A percentile compares a stretch with the other conserved stretches of the same genome.
Conservation (phyloP, 2,888 invertebrate genomes). For the Agrilus mali region DNA sequence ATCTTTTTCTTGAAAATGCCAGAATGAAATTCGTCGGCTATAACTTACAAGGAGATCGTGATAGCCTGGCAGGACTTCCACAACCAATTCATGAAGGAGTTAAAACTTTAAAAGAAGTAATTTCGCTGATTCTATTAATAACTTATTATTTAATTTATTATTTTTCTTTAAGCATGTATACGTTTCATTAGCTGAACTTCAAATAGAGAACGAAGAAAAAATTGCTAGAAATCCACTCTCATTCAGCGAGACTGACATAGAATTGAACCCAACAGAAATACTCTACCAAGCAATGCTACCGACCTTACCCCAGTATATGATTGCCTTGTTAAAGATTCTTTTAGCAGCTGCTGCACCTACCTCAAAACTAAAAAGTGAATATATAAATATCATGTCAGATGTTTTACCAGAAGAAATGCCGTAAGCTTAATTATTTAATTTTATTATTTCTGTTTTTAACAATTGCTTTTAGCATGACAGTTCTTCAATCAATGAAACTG, state of each 20-base stretch:
- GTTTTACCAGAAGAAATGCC: slow-evolving; percentile 97
- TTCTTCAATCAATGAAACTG: slow-evolving; percentile 85
- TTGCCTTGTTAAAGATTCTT: slow-evolving; percentile 89
- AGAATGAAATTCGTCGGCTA: slow-evolving; percentile 94
- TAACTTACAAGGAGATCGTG: slow-evolving; percentile 72
- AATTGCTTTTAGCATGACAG: slow-evolving; percentile 55
- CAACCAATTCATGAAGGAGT: slow-evolving; percentile 96
- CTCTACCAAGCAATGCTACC: slow-evolving; percentile 92
- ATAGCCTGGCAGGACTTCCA: slow-evolving; percentile 87
- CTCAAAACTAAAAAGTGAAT: slow-evolving; percentile 96
- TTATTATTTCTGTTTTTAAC: not conserved
- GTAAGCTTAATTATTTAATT: slow-evolving; percentile 33
- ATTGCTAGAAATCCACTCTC: slow-evolving; percentile 86
- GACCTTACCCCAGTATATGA: slow-evolving; percentile 95
- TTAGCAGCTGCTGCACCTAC: slow-evolving; percentile 97
- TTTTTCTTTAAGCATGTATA: slow-evolving; percentile 67
- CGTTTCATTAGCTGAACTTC: slow-evolving; percentile 82
- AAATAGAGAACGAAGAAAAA: slow-evolving; percentile 82
- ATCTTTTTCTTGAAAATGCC: slow-evolving; percentile 81
- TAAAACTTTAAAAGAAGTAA: slow-evolving; percentile 65
- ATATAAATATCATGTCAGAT: slow-evolving; percentile 96
- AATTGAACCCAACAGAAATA: slow-evolving; percentile 73
- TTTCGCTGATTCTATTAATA: not conserved
- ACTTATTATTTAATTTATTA: slow-evolving; percentile 4
- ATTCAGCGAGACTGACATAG: slow-evolving; percentile 64